Evolutionary conservation across 2,888 invertebrate species (phyloP).

Genomic region (Volucella inflata): DNA sequence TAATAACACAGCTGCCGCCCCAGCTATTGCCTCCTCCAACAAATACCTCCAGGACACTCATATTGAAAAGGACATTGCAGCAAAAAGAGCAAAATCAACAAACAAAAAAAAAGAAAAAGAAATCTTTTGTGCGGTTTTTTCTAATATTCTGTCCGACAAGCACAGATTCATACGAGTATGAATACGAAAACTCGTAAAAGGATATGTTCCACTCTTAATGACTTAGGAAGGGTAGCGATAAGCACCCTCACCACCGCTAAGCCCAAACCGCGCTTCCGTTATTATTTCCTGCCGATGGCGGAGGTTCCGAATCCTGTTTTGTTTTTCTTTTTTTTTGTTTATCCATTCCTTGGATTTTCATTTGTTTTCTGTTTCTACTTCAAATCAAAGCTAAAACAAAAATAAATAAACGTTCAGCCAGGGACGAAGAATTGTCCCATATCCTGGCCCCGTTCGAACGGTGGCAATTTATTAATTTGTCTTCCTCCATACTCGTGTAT

Average conservation of each 20-base stretch:
- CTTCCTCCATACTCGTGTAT: constrained; percentile 51
- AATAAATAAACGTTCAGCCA: constrained; percentile 23
- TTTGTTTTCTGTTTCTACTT: constrained; percentile 51
- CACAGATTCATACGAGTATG: not conserved
- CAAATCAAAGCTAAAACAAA: constrained; percentile 43
- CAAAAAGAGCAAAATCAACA: constrained; percentile 9
- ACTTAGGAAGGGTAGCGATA: constrained; percentile 44
- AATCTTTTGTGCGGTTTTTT: constrained; percentile 64
- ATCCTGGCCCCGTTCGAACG: constrained; percentile 21
- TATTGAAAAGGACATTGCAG: constrained; percentile 64
- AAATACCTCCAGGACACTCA: constrained; percentile 55
- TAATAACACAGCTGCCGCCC: constrained; percentile 24
- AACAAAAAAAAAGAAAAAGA: constrained; percentile 13
- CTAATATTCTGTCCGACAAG: constrained; percentile 61
- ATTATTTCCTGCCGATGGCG: constrained; percentile 42
- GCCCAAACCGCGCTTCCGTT: not conserved
- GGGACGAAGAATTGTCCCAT: not conserved
- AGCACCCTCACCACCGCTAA: no score
- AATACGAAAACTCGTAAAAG: not conserved
- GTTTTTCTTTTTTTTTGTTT: constrained; percentile 47
- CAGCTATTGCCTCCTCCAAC: constrained; percentile 10
- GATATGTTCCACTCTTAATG: constrained; percentile 49
- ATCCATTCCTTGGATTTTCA: constrained; percentile 51
- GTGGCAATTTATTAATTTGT: constrained; percentile 64
- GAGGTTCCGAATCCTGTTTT: not conserved